A percentile compares a stretch with the other conserved stretches of the same genome.
These are phyloP conservation scores for Etheostoma cragini DNA, from an alignment of 2,113 vertebrate species.

Conservation along the genomic window DNA sequence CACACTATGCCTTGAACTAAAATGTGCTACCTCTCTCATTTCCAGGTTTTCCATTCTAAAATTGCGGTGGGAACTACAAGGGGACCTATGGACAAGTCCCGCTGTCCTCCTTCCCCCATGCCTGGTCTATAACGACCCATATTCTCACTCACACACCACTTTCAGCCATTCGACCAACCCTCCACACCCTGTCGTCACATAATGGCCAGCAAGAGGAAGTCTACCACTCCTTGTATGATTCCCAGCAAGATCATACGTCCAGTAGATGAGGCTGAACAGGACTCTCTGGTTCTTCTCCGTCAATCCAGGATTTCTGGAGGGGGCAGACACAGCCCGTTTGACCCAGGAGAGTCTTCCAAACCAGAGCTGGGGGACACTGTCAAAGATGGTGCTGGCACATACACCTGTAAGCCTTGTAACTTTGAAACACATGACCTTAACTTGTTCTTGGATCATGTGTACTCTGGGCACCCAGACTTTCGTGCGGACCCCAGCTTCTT, in stretches of 20 bases:
- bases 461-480: conserved; percentile 92
- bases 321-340: conserved; percentile 54
- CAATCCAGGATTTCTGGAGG: conserved; percentile 57
- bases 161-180: conserved; percentile 54
- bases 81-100: conserved; percentile 68
- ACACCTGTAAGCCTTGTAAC: conserved; percentile 90
- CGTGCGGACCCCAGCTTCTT: conserved; percentile 90
- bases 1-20: conserved; percentile 20
- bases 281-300: conserved; percentile 73
- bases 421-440: conserved; percentile 92
- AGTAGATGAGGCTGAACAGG: conserved; percentile 82
- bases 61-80: conserved; percentile 33
- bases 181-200: conserved; percentile 49
- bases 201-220: conserved; percentile 99
- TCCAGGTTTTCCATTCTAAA: conserved; percentile 60
- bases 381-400: conserved; percentile 84
- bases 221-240: conserved; percentile 97
- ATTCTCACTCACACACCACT: conserved; percentile 63
- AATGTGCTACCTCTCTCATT: conserved; percentile 30
- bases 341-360: conserved; percentile 63
- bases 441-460: conserved; percentile 92
- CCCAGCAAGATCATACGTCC: conserved; percentile 88
- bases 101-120: conserved; percentile 72
- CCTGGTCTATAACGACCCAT: conserved; percentile 70
- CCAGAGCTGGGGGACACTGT: conserved; percentile 69